Evolutionary conservation across 2,113 vertebrate species (phyloP).

Genomic region (Serinus canaria): DNA sequence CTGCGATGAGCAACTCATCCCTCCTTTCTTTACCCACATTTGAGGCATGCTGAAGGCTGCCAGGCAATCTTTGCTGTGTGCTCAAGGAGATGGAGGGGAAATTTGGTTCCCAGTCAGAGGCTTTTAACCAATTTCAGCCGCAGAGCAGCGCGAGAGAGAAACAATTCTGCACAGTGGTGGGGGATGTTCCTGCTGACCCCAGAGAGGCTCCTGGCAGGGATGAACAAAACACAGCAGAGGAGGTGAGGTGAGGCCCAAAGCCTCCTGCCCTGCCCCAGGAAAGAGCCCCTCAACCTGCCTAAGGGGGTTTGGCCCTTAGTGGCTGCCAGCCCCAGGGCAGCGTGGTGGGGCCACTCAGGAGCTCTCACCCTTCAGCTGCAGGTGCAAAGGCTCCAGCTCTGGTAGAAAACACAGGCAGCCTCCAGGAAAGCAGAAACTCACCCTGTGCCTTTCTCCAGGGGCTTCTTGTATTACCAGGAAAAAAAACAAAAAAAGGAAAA

Average conservation of each 20-base stretch:
- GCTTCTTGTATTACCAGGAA: background rate
- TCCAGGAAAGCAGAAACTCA: background rate
- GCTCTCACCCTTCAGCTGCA: background rate
- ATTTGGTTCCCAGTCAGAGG: background rate
- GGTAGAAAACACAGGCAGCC: background rate
- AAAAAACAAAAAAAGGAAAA: background rate
- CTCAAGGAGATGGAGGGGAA: background rate
- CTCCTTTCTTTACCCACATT: rapidly evolving
- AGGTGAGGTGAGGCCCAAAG: background rate
- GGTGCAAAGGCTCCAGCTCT: background rate
- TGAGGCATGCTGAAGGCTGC: background rate
- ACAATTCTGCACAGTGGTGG: background rate
- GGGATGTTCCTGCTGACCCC: background rate
- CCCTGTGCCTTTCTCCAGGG: background rate
- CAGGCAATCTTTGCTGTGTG: background rate
- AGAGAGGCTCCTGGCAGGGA: background rate
- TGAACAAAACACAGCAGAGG: background rate
- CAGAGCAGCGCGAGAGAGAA: background rate
- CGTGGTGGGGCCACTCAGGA: rapidly evolving
- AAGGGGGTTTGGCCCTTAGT: background rate
- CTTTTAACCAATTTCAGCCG: background rate
- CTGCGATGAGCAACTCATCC: background rate
- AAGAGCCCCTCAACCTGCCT: background rate
- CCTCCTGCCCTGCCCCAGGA: background rate
- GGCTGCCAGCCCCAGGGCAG: background rate